These are phyloP conservation scores for Molossus alvarezi DNA, from an alignment of 2,797 vertebrate species.

Conservation along the genomic window DNA sequence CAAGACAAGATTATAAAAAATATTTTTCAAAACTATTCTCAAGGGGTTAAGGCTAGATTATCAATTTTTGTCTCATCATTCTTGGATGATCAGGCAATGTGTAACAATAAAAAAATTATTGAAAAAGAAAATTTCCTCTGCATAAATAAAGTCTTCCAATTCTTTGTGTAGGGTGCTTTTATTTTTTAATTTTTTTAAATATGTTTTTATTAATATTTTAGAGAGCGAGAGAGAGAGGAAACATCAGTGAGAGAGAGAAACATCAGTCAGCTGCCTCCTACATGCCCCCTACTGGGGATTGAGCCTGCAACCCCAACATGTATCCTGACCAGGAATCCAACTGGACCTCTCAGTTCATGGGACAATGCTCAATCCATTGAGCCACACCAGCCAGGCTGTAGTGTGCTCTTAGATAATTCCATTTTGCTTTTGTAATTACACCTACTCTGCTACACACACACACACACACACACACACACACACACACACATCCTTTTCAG, in stretches of 20 bases:
- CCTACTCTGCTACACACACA: background rate
- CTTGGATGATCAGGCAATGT: slow-evolving; percentile 31
- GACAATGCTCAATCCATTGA: too few relatives aligned
- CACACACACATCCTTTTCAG: background rate
- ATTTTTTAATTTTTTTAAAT: background rate
- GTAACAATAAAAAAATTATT: slow-evolving; percentile 25
- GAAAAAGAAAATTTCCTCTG: slow-evolving; percentile 26
- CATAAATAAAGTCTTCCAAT: background rate
- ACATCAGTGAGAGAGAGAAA: too few relatives aligned
- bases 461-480: background rate
- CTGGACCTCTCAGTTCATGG: too few relatives aligned
- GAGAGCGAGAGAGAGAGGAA: too few relatives aligned
- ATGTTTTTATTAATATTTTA: too few relatives aligned
- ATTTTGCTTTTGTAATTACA: slow-evolving; percentile 51
- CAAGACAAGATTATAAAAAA: slow-evolving; percentile 3
- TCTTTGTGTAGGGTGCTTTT: slow-evolving; percentile 1
- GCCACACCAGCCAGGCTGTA: background rate
- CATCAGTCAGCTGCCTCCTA: too few relatives aligned
- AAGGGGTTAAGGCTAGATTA: background rate
- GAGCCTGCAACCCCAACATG: too few relatives aligned
- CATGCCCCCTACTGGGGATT: too few relatives aligned
- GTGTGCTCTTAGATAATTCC: slow-evolving; percentile 21
- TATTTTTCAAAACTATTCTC: slow-evolving; percentile 54
- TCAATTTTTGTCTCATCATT: slow-evolving; percentile 45
- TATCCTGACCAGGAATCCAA: too few relatives aligned